Conservation (phyloP, 1,140 invertebrate genomes). For the Armadillidium nasatum region DNA sequence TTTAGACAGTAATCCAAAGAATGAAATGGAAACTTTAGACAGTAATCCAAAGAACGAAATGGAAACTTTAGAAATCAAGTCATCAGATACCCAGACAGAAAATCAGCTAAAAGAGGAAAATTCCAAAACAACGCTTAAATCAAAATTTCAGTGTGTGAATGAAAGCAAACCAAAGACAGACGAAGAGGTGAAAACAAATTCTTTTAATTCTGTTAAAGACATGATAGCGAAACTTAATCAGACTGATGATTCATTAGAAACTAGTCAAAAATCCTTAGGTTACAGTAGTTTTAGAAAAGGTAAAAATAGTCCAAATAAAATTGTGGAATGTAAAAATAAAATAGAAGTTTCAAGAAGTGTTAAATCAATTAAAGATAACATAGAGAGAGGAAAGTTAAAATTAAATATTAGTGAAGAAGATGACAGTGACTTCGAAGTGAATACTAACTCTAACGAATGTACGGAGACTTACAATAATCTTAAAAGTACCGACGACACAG, state of each 20-base stretch:
- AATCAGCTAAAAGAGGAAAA: too few relatives aligned
- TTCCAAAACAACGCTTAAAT: too few relatives aligned
- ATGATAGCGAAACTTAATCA: background rate
- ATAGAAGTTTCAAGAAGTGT: constrained; percentile 6
- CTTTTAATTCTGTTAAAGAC: background rate
- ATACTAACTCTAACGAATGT: too few relatives aligned
- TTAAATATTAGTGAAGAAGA: background rate
- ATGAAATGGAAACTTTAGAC: background rate
- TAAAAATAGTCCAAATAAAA: background rate
- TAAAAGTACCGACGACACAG: too few relatives aligned
- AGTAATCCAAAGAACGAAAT: background rate
- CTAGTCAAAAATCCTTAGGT: background rate
- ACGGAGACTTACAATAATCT: too few relatives aligned
- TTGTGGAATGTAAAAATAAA: background rate
- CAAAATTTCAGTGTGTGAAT: background rate
- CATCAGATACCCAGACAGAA: too few relatives aligned
- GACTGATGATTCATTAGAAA: background rate
- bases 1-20: background rate
- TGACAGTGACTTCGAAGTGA: too few relatives aligned
- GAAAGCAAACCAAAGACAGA: background rate
- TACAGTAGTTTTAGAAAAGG: background rate
- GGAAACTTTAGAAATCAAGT: background rate
- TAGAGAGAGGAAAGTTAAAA: background rate
- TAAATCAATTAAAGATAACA: background rate
- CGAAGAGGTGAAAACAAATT: background rate